These are phyloP conservation scores for Sphaeridia pumilis DNA, from an alignment of 2,888 invertebrate genomes.

Conservation along the genomic window DNA sequence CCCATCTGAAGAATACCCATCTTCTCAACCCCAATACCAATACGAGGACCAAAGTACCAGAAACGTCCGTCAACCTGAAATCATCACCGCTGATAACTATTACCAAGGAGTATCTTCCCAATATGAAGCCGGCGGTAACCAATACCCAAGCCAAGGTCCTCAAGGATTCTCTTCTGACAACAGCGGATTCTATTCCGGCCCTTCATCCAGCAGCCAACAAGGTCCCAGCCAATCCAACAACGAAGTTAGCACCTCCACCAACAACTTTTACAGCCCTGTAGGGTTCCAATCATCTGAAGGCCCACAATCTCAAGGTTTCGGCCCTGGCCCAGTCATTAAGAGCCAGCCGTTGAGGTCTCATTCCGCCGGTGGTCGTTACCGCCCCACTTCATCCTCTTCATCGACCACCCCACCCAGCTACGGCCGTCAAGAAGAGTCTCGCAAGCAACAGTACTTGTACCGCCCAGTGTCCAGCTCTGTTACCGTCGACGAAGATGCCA, in stretches of 20 bases:
- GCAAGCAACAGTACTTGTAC: conserved; percentile 11
- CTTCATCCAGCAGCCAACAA: not conserved
- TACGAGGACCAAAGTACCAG: conserved; percentile 24
- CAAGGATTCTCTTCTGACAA: conserved; percentile 1
- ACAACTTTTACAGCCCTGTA: conserved; percentile 3
- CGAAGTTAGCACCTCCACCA: conserved; percentile 11
- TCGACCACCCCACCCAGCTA: not conserved
- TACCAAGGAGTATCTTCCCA: not conserved
- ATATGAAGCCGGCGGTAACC: conserved; percentile 8
- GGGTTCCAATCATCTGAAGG: not conserved
- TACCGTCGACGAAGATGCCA: conserved; percentile 17
- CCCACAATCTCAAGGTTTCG: not conserved
- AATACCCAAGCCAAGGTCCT: conserved; percentile 13
- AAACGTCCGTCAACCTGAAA: conserved; percentile 24
- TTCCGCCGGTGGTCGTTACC: conserved; percentile 1
- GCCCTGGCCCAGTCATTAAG: conserved; percentile 2
- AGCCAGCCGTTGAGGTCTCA: conserved; percentile 13
- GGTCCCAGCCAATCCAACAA: conserved; percentile 7
- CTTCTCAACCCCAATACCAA: too few species aligned
- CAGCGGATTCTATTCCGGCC: not conserved
- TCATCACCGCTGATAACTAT: conserved; percentile 20
- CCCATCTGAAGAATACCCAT: conserved; percentile 23
- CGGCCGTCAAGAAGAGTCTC: conserved; percentile 8
- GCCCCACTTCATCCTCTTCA: not conserved
- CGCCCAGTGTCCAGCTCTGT: conserved; percentile 6